Evolutionary conservation across 1,140 invertebrate species (phyloP), one percentile per base, ranked within the genome.

Genomic region (Pristionchus pacificus): DNA sequence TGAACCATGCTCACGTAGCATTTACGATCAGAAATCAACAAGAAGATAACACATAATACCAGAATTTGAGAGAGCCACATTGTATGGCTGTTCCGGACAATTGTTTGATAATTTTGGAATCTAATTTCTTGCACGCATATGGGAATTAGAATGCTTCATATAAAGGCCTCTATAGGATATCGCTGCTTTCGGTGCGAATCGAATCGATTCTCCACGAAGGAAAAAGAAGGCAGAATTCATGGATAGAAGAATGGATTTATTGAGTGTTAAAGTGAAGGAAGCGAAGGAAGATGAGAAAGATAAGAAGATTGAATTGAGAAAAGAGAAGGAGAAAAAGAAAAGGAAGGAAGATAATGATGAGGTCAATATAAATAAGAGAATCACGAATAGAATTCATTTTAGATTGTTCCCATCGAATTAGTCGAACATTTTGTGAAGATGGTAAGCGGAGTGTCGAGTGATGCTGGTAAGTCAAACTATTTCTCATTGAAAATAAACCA

Each of bases 361-460:
- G 19, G 38, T 49, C 38, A 19, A 10, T 6, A 49, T 49, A 10
- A 19, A 49, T 10, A n/a, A n/a, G n/a, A n/a, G n/a, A n/a, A n/a
- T n/a, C n/a, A 10, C 38, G 38, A 49, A 49, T 49, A 25, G 60
- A 25, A 29, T 60, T 10, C n/a, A 3, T 28, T 64, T 64, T 64
- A 64, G 62, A 58, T 29, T 55, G 71, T 73, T 58, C 71, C 71
- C 14, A 14, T 14, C 1, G 65, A 68, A 31, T 29, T 73, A 0
- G 71, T 73, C 0, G 71, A 73, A 13, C 31, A 72, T 2, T 73
- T 61, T 25, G 59, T 73, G 59, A 63, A 38, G 32, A 70, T 72
- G 60, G 66, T 68, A 30, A 60, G n/a, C 38, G 59, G 10, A 27
- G 14, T 10, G 32, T 25, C 0, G n/a, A 24, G 2, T 13, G 2